Percentiles rank a stretch among this genome's conserved stretches.
Evolutionary conservation across 1,140 invertebrate genomes (phyloP).

Genomic region (Grapholita molesta): DNA sequence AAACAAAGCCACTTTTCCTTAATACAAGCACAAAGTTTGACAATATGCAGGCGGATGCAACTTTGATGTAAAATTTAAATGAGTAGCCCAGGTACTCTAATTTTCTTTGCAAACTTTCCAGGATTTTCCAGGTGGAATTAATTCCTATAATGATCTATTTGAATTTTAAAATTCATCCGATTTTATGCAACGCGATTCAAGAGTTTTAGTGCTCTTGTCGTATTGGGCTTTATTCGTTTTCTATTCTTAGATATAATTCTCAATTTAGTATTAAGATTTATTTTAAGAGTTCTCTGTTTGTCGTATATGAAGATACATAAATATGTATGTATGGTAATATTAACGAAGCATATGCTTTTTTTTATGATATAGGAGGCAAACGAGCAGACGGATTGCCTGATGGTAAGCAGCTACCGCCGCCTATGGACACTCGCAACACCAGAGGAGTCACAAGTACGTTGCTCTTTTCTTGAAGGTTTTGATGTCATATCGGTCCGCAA

Average conservation of each 20-base stretch:
- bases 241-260: neutral
- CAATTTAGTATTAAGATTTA: too few relatives aligned
- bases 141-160: slow-evolving; percentile 10
- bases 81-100: slow-evolving; percentile 35
- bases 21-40: slow-evolving; percentile 5
- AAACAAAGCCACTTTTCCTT: neutral
- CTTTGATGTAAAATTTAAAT: slow-evolving; percentile 42
- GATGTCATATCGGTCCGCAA: too few relatives aligned
- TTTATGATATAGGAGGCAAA: too few relatives aligned
- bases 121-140: slow-evolving; percentile 8
- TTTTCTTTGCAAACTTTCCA: slow-evolving; percentile 26
- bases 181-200: neutral
- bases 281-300: neutral
- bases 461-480: too few relatives aligned
- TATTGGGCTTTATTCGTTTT: neutral
- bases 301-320: too few relatives aligned
- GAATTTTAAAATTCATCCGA: slow-evolving; percentile 11
- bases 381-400: too few relatives aligned
- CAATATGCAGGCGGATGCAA: slow-evolving; percentile 34
- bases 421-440: too few relatives aligned
- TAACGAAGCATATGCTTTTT: too few relatives aligned
- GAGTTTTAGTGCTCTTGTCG: neutral
- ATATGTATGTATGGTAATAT: too few relatives aligned
- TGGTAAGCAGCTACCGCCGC: too few relatives aligned
- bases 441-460: too few relatives aligned